phyloP scores from a whole-genome alignment of 2,888 invertebrate genomes.

The Mylabris sibirica region DNA sequence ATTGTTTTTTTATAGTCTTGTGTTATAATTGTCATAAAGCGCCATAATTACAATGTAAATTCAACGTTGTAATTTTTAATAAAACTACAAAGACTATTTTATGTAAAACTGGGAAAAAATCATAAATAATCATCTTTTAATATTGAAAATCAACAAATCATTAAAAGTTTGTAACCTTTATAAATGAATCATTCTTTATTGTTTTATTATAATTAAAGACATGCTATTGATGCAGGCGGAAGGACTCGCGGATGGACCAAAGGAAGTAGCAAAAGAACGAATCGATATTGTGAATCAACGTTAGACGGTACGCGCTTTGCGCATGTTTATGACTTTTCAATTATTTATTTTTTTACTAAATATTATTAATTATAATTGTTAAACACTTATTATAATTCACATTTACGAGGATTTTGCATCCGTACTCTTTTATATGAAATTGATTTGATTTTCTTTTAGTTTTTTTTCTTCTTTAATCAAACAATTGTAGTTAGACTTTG shows the following conservation, averaged over 20 bases:
- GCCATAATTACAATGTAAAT: neutral
- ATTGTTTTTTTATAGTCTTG: neutral
- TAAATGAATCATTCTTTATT: neutral
- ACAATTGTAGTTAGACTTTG: neutral
- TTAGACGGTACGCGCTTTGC: constrained; percentile 50
- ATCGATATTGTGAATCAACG: constrained; percentile 50
- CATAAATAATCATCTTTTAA: neutral
- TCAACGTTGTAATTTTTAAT: neutral
- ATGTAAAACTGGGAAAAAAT: neutral
- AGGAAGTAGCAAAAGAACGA: constrained; percentile 50
- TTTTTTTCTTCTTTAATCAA: neutral
- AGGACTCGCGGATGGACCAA: constrained; percentile 44
- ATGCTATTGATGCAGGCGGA: constrained; percentile 44
- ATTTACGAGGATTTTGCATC: constrained; percentile 21
- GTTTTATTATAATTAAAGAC: constrained; percentile 30
- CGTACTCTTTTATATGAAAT: constrained; percentile 19
- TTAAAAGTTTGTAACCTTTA: neutral
- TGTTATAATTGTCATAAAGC: neutral
- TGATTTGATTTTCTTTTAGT: constrained; percentile 10
- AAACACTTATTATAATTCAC: constrained; percentile 10
- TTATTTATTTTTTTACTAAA: constrained; percentile 38
- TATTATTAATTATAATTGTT: constrained; percentile 17
- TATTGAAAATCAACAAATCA: neutral
- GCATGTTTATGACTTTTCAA: constrained; percentile 50
- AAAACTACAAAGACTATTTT: neutral